Conservation (phyloP, 2,797 vertebrate genomes). For the Acanthornis magna region DNA sequence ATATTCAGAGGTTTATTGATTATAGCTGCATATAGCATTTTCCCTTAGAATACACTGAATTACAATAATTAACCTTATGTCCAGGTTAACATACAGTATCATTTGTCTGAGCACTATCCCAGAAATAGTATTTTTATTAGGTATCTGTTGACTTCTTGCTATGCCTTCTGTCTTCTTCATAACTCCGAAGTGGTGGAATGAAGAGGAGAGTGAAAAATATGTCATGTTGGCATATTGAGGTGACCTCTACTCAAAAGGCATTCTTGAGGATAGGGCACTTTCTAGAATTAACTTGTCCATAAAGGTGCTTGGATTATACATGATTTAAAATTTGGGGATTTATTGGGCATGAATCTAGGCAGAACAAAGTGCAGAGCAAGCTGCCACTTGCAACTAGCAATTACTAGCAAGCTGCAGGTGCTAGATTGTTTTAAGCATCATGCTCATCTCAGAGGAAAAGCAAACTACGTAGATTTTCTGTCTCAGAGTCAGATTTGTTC, state of each 20-base stretch:
- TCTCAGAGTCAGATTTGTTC: not conserved
- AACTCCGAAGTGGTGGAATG: not conserved
- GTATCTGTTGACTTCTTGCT: not conserved
- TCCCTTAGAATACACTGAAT: slow-evolving; percentile 25
- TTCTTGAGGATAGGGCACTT: not conserved
- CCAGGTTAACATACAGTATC: slow-evolving; percentile 8
- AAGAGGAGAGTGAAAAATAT: not conserved
- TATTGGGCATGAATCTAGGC: not conserved
- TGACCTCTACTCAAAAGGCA: not conserved
- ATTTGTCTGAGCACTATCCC: not conserved
- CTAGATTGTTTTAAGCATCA: not conserved
- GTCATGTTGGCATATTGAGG: not conserved
- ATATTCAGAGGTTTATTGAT: not conserved
- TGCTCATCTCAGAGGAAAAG: not conserved
- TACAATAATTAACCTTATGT: slow-evolving; percentile 33
- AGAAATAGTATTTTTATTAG: not conserved
- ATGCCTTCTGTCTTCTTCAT: not conserved
- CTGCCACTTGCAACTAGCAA: not conserved
- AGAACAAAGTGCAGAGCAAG: not conserved
- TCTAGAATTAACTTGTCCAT: not conserved
- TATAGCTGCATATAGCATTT: slow-evolving; percentile 5
- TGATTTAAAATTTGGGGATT: not conserved
- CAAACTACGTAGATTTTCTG: not conserved
- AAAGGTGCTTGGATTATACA: not conserved
- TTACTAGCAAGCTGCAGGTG: not conserved